These are phyloP conservation scores for Capricornis sumatraensis DNA, from an alignment of 2,113 vertebrate genomes.

Conservation along the genomic window DNA sequence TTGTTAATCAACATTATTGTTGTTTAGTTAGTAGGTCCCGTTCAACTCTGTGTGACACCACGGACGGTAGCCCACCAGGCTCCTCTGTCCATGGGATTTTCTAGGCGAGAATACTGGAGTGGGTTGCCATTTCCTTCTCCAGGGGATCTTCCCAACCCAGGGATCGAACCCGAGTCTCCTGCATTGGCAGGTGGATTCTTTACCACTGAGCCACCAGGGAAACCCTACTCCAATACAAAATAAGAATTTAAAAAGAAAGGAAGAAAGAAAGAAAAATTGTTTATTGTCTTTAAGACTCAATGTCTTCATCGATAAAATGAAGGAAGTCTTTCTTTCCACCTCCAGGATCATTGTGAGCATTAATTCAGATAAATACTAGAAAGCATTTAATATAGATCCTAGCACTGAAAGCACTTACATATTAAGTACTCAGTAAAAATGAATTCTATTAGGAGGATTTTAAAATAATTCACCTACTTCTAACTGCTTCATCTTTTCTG, in stretches of 20 bases:
- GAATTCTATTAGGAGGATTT: not conserved
- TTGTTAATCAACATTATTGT: not conserved
- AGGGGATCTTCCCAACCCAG: not conserved
- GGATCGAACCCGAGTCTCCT: accelerated
- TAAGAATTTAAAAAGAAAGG: not conserved
- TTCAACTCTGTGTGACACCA: not conserved
- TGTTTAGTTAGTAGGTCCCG: not conserved
- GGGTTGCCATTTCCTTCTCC: not conserved
- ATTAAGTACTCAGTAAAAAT: not conserved
- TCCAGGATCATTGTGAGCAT: not conserved
- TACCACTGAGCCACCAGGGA: not conserved
- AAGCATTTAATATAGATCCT: not conserved
- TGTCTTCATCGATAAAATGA: not conserved
- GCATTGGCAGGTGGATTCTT: not conserved
- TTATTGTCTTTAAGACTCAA: not conserved
- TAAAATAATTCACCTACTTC: not conserved
- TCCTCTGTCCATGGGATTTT: not conserved
- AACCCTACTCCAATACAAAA: not conserved
- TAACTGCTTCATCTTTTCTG: not conserved
- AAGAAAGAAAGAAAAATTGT: not conserved
- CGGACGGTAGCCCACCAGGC: not conserved
- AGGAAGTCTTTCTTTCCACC: too few species aligned
- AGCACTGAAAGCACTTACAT: not conserved
- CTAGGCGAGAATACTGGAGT: not conserved
- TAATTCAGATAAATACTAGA: too few species aligned